Percentiles rank a stretch among this genome's conserved stretches.
These are phyloP conservation scores for Chaitophorus viminalis DNA, from an alignment of 2,888 invertebrate species.

Conservation along the genomic window DNA sequence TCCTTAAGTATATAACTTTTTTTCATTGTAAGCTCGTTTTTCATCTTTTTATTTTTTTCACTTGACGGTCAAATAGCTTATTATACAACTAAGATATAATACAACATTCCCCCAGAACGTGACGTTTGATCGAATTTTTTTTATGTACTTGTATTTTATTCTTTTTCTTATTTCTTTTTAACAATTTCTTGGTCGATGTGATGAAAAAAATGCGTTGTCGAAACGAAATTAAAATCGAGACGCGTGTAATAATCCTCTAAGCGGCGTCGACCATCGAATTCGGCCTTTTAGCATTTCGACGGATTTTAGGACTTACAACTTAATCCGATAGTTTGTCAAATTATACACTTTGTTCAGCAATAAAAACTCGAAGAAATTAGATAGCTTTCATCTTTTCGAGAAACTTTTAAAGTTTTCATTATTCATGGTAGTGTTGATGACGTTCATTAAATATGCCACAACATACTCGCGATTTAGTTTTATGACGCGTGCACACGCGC, in stretches of 20 bases:
- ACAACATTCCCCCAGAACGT: neutral
- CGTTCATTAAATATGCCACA: conserved; percentile 33
- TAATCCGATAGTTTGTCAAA: conserved; percentile 44
- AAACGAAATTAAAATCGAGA: conserved; percentile 3
- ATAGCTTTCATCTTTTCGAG: conserved; percentile 37
- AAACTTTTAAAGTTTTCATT: conserved; percentile 50
- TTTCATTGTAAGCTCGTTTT: conserved; percentile 29
- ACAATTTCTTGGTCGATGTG: neutral
- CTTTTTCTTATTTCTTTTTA: neutral
- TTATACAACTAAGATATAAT: neutral
- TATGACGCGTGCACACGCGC: neutral
- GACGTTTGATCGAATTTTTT: neutral
- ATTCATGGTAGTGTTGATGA: conserved; percentile 9
- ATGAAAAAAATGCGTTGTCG: neutral
- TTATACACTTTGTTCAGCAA: conserved; percentile 25
- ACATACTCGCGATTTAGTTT: conserved; percentile 13
- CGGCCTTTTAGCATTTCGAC: conserved; percentile 20
- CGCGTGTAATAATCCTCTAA: neutral
- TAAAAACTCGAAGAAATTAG: conserved; percentile 37
- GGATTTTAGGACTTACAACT: conserved; percentile 44
- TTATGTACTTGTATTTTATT: too few species aligned
- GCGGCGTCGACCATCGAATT: neutral
- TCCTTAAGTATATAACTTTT: conserved; percentile 3
- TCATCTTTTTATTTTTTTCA: neutral
- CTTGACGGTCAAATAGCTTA: neutral